phyloP scores from a whole-genome alignment of 2,797 vertebrate species.

The Cynodonichthys magdalenae region DNA sequence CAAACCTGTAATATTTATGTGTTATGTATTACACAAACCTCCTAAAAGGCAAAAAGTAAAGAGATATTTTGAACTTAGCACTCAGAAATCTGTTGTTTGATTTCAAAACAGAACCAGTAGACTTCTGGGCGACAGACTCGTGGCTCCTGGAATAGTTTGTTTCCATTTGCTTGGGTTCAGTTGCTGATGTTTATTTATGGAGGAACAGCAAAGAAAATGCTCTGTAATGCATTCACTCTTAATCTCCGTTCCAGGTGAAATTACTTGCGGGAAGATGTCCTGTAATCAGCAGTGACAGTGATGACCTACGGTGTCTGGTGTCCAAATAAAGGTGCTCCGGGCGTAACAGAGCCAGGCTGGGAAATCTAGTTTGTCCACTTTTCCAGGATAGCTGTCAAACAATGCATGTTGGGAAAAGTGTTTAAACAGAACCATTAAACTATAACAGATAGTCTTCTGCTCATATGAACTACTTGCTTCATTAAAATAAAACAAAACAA shows the following conservation, averaged over 20 bases:
- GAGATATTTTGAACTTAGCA: too few relatives aligned
- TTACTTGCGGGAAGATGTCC: not conserved
- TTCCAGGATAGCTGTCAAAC: slow-evolving; percentile 6
- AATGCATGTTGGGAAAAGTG: slow-evolving; percentile 2
- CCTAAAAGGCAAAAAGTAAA: too few relatives aligned
- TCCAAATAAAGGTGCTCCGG: slow-evolving; percentile 58
- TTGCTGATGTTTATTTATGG: not conserved
- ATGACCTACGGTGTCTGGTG: slow-evolving; percentile 42
- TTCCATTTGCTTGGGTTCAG: slow-evolving; percentile 5
- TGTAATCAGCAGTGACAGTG: slow-evolving; percentile 11
- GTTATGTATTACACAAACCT: not conserved
- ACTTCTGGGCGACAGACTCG: slow-evolving; percentile 3
- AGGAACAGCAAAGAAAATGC: not conserved
- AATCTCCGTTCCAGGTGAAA: slow-evolving; percentile 3
- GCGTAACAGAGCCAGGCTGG: slow-evolving; percentile 46
- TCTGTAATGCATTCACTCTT: not conserved
- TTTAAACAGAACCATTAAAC: slow-evolving; percentile 46
- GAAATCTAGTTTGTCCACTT: slow-evolving; percentile 61
- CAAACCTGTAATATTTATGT: slow-evolving; percentile 15
- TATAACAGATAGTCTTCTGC: not conserved
- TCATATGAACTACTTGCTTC: not conserved
- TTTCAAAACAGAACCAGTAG: not conserved
- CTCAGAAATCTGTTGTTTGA: not conserved
- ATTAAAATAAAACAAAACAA: too few relatives aligned
- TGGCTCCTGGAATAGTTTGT: slow-evolving; percentile 1